Percentiles rank a stretch among this genome's conserved stretches.
Evolutionary conservation across 2,888 invertebrate species (phyloP).

Genomic region (Salpingus planirostris): DNA sequence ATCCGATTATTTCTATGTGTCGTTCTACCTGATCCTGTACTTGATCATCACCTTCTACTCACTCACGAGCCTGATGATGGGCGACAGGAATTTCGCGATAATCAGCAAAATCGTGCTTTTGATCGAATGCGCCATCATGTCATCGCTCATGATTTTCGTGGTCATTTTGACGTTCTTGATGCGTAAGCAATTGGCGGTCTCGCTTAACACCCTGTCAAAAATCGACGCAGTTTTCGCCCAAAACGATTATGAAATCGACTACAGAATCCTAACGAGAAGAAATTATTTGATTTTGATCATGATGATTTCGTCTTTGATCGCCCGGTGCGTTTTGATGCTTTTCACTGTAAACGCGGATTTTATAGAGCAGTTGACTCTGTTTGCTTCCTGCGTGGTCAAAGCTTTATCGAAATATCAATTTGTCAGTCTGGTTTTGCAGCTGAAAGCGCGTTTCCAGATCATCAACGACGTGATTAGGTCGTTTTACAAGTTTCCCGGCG

Average conservation of each 20-base stretch:
- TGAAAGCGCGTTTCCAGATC: slow-evolving; percentile 20
- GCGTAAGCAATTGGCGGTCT: slow-evolving; percentile 8
- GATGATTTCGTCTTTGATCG: slow-evolving; percentile 2
- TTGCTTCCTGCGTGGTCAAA: slow-evolving; percentile 22
- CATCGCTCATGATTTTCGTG: slow-evolving; percentile 9
- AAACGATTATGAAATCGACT: slow-evolving; percentile 16
- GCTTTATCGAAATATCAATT: slow-evolving; percentile 27
- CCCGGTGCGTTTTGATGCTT: slow-evolving; percentile 16
- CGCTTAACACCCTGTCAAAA: slow-evolving; percentile 15
- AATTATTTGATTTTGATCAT: slow-evolving; percentile 10
- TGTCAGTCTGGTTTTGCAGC: slow-evolving; percentile 20
- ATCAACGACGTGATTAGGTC: slow-evolving; percentile 21
- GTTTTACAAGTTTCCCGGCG: slow-evolving; percentile 5
- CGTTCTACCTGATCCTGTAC: slow-evolving; percentile 9
- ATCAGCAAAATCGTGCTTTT: slow-evolving; percentile 9
- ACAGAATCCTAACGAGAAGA: slow-evolving; percentile 15
- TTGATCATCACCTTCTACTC: slow-evolving; percentile 12
- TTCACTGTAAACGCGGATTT: slow-evolving; percentile 19
- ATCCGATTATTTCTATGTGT: slow-evolving; percentile 17
- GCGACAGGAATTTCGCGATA: slow-evolving; percentile 9
- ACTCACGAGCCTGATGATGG: slow-evolving; percentile 7
- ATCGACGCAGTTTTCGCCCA: slow-evolving; percentile 19
- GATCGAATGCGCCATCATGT: slow-evolving; percentile 11
- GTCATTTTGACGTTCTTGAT: slow-evolving; percentile 10
- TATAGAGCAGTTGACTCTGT: slow-evolving; percentile 19